Base-by-base conservation (phyloP, 2,888 invertebrate species). In the Tetragnatha montana region DNA sequence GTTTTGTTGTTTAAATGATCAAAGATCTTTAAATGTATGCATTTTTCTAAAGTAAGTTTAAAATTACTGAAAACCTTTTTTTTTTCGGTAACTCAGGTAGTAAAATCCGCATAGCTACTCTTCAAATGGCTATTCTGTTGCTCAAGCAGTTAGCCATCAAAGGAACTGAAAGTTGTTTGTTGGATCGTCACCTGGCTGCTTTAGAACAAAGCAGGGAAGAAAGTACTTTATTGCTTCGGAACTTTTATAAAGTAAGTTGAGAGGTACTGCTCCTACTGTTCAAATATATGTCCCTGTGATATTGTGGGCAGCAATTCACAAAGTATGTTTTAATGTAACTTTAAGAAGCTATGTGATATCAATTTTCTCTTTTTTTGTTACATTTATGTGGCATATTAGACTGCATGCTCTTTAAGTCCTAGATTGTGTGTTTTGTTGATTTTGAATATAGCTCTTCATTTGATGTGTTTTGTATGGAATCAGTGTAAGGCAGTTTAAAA, bases 51-150 rank as follows among this genome's bases (percentile, higher is more conserved):
- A 35, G 19, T 14, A 47, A 47, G 1, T 22, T 7, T 0, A 35
- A 21, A 49, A 76, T 69, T 19, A 60, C 0, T 60, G 10, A 17
- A 17, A 12, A 60, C 60, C 6, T 78, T 4, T 50, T 21, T 74
- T 47, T 81, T 74, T 8, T n/a, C 8, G 74, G 22, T 71, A 60
- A n/a, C 12, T 60, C 0, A 96, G 97, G 96, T 47, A 96, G 97
- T 92, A 96, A 96, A 93, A 97, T 99, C 47, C 96, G 99, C 8
- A 95, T 99, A 84, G 97, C 98, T 8, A 99, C 99, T 0, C 94
- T 99, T 91, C 98, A 99, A 93, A 95, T 99, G 92, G 96, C 96
- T 73, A 95, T 98, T 89, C 96, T 97, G 84, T 94, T 99, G 71
- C 94, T 98, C 87, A 94, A 96, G 93, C 96, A 96, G 93, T 93